Percentiles rank a stretch among this genome's conserved stretches.
Conservation (phyloP, 2,113 vertebrate species). For the Phalacrocorax aristotelis region DNA sequence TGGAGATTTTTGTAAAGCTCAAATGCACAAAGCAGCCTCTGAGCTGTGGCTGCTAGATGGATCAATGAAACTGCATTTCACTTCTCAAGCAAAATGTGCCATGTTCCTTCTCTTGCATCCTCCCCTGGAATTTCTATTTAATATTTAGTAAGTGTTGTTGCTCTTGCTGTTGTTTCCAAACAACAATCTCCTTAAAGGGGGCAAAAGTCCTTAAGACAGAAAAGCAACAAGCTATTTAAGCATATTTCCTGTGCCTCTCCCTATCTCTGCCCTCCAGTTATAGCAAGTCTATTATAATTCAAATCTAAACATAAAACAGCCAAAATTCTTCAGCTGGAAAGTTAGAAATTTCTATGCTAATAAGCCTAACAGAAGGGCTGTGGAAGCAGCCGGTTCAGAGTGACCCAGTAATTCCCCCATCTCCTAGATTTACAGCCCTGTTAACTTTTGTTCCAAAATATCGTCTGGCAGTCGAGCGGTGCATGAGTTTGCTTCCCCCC, state of each 20-base stretch:
- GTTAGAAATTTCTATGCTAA: neutral
- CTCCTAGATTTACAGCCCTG: neutral
- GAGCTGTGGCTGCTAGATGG: slow-evolving; percentile 24
- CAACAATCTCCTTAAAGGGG: neutral
- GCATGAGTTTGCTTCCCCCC: neutral
- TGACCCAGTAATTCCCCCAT: neutral
- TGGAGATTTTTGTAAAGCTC: slow-evolving; percentile 42
- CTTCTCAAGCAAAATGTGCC: neutral
- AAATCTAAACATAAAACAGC: neutral
- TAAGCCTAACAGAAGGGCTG: neutral
- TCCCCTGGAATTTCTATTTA: neutral
- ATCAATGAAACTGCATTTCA: slow-evolving; percentile 22
- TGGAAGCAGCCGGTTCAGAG: neutral
- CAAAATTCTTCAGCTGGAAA: slow-evolving; percentile 22
- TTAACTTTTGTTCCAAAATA: neutral
- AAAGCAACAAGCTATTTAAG: neutral
- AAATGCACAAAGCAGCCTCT: neutral
- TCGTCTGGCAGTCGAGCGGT: no score
- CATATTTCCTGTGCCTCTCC: neutral
- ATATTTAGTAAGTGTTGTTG: neutral
- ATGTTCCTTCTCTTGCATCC: neutral
- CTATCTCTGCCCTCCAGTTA: slow-evolving; percentile 27
- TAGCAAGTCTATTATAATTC: neutral
- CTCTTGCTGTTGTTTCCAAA: neutral
- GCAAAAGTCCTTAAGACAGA: neutral